phyloP scores from a whole-genome alignment of 2,797 vertebrate species.

The Rhinichthys osculus region DNA sequence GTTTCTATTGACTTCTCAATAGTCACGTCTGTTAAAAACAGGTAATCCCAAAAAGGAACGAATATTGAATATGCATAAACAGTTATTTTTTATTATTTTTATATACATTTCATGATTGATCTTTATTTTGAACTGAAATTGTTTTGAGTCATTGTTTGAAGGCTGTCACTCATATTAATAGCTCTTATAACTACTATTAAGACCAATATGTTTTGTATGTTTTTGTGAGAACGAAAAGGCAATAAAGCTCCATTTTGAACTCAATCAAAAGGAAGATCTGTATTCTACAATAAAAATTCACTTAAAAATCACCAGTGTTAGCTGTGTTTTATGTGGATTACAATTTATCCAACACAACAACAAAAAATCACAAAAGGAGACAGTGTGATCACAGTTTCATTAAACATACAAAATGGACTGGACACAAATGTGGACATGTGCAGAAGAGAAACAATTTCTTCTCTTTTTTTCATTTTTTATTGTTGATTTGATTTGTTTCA shows the following conservation, averaged over 20 bases:
- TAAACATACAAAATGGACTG: neutral
- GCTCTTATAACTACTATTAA: neutral
- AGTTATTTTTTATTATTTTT: conserved; percentile 26
- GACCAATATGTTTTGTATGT: conserved; percentile 36
- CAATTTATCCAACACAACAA: too few relatives aligned
- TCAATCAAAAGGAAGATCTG: neutral
- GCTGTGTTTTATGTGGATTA: neutral
- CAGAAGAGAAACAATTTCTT: too few relatives aligned
- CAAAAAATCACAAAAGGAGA: neutral
- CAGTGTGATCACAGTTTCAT: neutral
- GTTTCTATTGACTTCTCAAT: neutral
- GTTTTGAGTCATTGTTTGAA: conserved; percentile 1
- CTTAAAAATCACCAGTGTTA: conserved; percentile 13
- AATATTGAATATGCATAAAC: conserved; percentile 14
- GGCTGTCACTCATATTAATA: conserved; percentile 2
- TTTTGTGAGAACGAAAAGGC: conserved; percentile 23
- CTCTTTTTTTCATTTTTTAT: neutral
- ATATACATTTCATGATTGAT: conserved; percentile 16
- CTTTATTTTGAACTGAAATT: neutral
- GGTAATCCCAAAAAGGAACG: neutral
- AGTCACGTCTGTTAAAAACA: neutral
- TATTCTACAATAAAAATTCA: conserved; percentile 34
- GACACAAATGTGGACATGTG: too few relatives aligned
- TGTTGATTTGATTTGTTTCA: neutral
- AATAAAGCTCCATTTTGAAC: conserved; percentile 16